Evolutionary conservation across 53 echinoderm and acorn worm genomes (phyloP), one percentile per base, ranked within the genome.

Genomic region (Holothuria leucospilota): DNA sequence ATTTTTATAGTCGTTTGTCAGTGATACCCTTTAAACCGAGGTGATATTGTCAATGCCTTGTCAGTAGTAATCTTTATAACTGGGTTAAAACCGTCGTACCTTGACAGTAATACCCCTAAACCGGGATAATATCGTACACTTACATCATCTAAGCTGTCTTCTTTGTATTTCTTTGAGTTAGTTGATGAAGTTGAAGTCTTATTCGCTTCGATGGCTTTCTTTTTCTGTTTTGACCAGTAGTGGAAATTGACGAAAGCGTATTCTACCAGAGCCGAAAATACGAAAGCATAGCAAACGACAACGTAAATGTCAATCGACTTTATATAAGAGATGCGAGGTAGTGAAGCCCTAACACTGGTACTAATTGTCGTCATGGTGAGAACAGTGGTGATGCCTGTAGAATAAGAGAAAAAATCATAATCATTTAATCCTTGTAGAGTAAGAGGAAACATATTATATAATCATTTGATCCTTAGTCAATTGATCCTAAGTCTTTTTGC

Each of bases 361-460:
- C 98, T 98, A 38, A 98, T 98, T 13, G 98, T 98, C 52, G 98
- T 98, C 98, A 98, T 98, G 6, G 98, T 98, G 28, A 98, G 92
- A 9, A 98, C 98, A 29, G 98, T 98, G 13, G 95, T 95, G 58
- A 98, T 98, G 28, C 97, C 97, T 95, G 70, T 59, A 80, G 59
- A 18, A 26, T 26, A 23, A 7, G 27, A 67, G 18, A 6, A 67
- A 25, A 21, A 67, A 67, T 34, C 34, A 34, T 34, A 34, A 34
- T 34, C 34, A 34, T 34, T 34, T 3, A 34, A 98, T 98, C n/a
- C 97, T 94, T 95, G 70, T 59, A 80, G 59, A 18, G 13, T 67
- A 23, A 7, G 27, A 26, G 18, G 11, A 67, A 67, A 67, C 6
- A 67, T 1, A 21, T 38, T 73, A 38, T 1, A 42, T 12, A 34